A percentile compares a stretch with the other conserved stretches of the same genome.
These are phyloP conservation scores for Leptatherina wallacei DNA, from an alignment of 2,797 vertebrate genomes.

Conservation along the genomic window DNA sequence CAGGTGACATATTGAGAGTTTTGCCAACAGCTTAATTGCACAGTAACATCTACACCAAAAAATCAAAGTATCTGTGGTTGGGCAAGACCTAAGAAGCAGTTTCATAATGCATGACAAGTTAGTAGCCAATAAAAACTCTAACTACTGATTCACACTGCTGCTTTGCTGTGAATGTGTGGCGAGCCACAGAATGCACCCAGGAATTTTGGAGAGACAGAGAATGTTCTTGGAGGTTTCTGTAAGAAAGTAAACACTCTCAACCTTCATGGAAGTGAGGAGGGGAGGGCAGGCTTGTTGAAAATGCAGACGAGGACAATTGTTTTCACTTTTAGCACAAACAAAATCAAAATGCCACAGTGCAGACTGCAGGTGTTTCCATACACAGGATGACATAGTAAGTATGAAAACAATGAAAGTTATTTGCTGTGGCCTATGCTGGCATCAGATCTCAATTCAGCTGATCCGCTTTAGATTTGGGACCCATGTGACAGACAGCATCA, in stretches of 20 bases:
- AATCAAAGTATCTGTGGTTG: constrained; percentile 6
- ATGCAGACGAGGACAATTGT: background rate
- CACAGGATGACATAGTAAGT: background rate
- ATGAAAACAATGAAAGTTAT: background rate
- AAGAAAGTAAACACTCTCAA: constrained; percentile 46
- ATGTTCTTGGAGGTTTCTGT: constrained; percentile 22
- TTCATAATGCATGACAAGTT: constrained; percentile 25
- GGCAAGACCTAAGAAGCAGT: constrained; percentile 15
- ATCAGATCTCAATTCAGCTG: background rate
- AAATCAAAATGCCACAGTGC: background rate
- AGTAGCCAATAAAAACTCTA: constrained; percentile 26
- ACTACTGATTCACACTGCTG: constrained; percentile 34
- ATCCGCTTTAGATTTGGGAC: background rate
- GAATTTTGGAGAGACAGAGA: constrained; percentile 41
- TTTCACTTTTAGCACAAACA: constrained; percentile 1
- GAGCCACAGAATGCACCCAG: constrained; percentile 54
- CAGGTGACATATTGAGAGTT: constrained; percentile 38
- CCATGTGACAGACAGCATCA: background rate
- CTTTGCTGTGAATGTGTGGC: constrained; percentile 56
- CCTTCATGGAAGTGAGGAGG: background rate
- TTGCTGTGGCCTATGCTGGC: background rate
- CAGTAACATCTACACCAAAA: constrained; percentile 4
- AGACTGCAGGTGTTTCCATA: background rate
- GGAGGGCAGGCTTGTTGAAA: constrained; percentile 21
- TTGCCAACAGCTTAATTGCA: constrained; percentile 16